phyloP scores from a whole-genome alignment of 2,113 vertebrate species.

The Hyperopisus bebe region DNA sequence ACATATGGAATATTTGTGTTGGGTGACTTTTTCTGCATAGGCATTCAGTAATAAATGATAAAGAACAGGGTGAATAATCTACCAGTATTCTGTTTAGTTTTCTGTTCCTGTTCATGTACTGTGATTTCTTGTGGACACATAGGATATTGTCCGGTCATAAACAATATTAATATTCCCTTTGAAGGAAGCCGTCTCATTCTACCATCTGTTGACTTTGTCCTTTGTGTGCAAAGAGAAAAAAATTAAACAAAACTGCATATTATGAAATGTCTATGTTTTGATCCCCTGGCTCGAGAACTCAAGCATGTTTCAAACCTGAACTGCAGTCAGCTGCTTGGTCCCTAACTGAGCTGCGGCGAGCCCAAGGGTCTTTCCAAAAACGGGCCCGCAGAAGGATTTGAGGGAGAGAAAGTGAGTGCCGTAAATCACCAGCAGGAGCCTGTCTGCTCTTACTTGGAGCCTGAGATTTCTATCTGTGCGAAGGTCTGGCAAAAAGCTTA shows the following conservation, averaged over 20 bases:
- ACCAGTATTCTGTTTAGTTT: neutral
- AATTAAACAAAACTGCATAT: neutral
- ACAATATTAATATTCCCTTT: neutral
- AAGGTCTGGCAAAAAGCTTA: slow-evolving; percentile 30
- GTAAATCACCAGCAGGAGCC: slow-evolving; percentile 27
- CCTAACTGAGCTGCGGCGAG: slow-evolving; percentile 15
- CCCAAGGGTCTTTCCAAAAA: slow-evolving; percentile 20
- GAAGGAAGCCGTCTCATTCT: neutral
- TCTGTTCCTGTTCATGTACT: neutral
- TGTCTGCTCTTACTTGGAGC: slow-evolving; percentile 25
- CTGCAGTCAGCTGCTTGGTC: slow-evolving; percentile 18
- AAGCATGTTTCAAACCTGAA: slow-evolving; percentile 9
- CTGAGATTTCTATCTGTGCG: slow-evolving; percentile 45
- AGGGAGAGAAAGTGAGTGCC: neutral
- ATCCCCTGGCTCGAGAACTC: neutral
- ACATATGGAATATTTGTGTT: neutral
- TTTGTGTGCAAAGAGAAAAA: neutral
- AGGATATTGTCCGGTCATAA: neutral
- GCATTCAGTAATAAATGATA: neutral
- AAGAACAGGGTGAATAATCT: neutral
- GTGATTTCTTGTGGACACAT: neutral
- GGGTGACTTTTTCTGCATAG: neutral
- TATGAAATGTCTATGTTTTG: slow-evolving; percentile 10
- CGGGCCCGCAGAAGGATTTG: neutral
- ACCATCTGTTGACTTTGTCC: neutral